Evolutionary conservation across 2,113 vertebrate genomes (phyloP).

Genomic region (Pterocles burchelli): DNA sequence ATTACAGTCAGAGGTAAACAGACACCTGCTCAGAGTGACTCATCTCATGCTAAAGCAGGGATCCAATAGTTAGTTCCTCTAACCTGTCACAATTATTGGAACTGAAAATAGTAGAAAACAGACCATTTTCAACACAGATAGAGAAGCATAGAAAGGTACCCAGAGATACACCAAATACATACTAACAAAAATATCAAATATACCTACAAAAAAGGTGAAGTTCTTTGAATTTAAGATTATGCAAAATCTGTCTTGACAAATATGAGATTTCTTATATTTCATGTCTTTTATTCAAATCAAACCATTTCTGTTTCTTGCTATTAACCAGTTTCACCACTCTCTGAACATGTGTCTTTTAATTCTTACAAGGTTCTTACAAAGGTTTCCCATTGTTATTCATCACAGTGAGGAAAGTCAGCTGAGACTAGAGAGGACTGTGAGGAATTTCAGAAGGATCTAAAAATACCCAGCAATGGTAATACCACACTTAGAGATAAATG

Average conservation of each 20-base stretch:
- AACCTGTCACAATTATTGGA: neutral
- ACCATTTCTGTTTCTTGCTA: neutral
- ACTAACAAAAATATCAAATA: neutral
- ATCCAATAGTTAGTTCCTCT: neutral
- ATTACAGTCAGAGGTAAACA: conserved; percentile 31
- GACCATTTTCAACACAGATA: neutral
- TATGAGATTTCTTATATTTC: neutral
- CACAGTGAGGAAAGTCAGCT: neutral
- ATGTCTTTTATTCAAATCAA: neutral
- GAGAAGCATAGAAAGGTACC: neutral
- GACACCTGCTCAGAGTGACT: conserved; percentile 55
- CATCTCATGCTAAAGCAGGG: neutral
- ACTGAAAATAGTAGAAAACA: neutral
- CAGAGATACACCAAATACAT: neutral
- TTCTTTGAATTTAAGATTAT: neutral
- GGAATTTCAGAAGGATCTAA: conserved; percentile 59
- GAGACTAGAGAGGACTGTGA: conserved; percentile 33
- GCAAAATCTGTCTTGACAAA: neutral
- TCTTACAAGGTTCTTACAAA: neutral
- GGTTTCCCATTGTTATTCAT: neutral
- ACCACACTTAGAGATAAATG: conserved; percentile 57
- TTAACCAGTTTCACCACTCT: neutral
- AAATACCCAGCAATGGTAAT: conserved; percentile 57
- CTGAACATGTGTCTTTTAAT: neutral
- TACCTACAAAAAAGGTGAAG: neutral